Base-by-base conservation (phyloP, 2,113 vertebrate species). In the Procavia capensis region DNA sequence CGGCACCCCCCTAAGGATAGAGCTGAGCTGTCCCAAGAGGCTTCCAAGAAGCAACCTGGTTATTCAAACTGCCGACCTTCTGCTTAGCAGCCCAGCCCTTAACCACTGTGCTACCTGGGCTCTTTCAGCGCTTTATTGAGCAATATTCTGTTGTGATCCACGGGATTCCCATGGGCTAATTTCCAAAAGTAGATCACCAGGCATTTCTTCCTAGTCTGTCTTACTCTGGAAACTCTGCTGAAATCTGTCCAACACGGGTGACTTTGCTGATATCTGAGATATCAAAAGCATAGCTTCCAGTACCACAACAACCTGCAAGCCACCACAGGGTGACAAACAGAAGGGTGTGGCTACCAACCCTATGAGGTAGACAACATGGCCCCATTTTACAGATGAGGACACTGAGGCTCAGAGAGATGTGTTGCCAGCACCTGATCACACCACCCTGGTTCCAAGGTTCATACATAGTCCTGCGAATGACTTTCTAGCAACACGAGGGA, bases 361-460 rank as follows among this genome's bases (percentile, higher is more conserved):
- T 1, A 1, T 0, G 8, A n/a, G 29, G 25, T 19, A 50, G 81
- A 47, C n/a, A 41, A 39, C 25, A 24, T 0, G 16, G 50, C 25
- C 84, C 76, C 54, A 50, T 54, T 70, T 74, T 25, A 61, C 0
- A 74, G 72, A 75, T 2, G 45, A 6, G 20, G 10, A 22, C 54
- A 59, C 84, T 0, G 64, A 87, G 64, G 50, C 54, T 36, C 61
- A 29, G 70, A 24, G 47, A 2, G 13, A 7, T 39, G 34, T 39
- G 79, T 39, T 39, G 34, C 9, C 39, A 9, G 72, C 50, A 61
- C 25, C 13, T 4, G 8, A 34, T 16, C 20, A 27, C 10, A 27
- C 7, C 68, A 10, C 24, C 43, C 81, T 22, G 59, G 50, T 54
- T 63, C 25, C 90, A 47, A 29, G 24, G n/a, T 16, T 31, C 31